Evolutionary conservation across 2,797 vertebrate species (phyloP), one percentile per base, ranked within the genome.

Genomic region (Diglossa cyanea): DNA sequence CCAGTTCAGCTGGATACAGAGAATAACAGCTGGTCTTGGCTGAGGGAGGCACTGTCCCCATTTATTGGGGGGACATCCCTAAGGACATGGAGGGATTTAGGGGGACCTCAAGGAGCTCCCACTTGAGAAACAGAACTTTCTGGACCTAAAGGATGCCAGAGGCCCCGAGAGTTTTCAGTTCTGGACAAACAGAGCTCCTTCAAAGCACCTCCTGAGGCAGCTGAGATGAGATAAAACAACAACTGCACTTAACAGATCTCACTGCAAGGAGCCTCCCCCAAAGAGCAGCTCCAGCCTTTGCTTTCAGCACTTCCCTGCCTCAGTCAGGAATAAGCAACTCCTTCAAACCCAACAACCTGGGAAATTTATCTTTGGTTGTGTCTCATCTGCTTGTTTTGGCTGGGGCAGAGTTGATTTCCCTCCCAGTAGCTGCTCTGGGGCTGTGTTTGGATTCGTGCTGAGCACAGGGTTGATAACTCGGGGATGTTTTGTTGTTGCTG

Each of bases 81-180:
- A 17, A 57, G 80, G 74, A 75, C 0, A 1, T 1, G 13, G 2
- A 54, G 61, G 40, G 3, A 35, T 61, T 19, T 47, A 28, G 37
- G 33, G 31, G 31, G 2, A 50, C 5, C 37, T 21, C 4, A 2
- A 57, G 42, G 26, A 85, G 78, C 6, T 86, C 62, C 47, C 31
- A 45, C 42, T n/a, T 1, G 0, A 10, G 0, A 10, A 55, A 63
- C 24, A 61, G 44, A 75, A 40, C 51, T 6, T 57, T 50, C 33
- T 61, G 75, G 45, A 53, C 19, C 37, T 44, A 7, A 50, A 74
- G 35, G 66, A 44, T 8, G 35, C 39, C 40, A 33, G 0, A 1
- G 16, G 62, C 12, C 30, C 51, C 0, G 6, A 23, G 0, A 37
- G 14, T 11, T 63, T 74, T 14, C n/a, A 21, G 50, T 24, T 81